These are phyloP conservation scores for Microcebus tavaratra DNA, from an alignment of 2,113 vertebrate species.

Conservation along the genomic window DNA sequence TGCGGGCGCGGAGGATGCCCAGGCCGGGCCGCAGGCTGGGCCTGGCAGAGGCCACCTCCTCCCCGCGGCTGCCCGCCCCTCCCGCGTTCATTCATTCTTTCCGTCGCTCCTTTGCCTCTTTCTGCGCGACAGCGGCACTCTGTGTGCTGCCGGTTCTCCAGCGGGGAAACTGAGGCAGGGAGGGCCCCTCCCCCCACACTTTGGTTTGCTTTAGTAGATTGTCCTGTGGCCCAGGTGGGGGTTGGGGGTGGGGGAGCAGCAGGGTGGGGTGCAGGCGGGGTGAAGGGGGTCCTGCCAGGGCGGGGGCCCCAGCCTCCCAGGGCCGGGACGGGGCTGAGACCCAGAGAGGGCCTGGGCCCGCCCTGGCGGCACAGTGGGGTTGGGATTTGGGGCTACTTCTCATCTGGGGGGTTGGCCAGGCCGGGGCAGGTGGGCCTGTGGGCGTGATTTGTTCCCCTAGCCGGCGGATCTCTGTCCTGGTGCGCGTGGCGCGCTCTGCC, in stretches of 20 bases:
- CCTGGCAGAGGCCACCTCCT: background rate
- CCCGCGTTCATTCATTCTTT: slow-evolving; percentile 26
- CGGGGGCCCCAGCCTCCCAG: background rate
- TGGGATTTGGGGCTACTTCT: too few species aligned
- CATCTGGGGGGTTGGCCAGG: background rate
- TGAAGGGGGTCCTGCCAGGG: background rate
- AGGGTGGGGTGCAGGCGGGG: background rate
- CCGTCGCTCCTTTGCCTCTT: background rate
- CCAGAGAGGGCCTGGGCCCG: background rate
- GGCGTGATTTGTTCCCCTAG: background rate
- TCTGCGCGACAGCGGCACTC: too few species aligned
- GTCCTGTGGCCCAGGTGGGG: background rate
- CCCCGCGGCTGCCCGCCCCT: background rate
- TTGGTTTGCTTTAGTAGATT: background rate
- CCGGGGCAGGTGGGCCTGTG: background rate
- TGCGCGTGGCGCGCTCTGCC: background rate
- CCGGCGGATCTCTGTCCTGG: rapidly evolving
- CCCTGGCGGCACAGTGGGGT: background rate
- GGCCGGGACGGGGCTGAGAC: background rate
- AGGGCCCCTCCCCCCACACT: rapidly evolving
- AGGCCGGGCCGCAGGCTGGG: background rate
- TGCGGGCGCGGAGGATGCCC: slow-evolving; percentile 54
- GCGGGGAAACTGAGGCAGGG: background rate
- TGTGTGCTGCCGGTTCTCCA: background rate
- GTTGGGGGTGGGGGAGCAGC: background rate